Evolutionary conservation across 2,113 vertebrate genomes (phyloP).

Genomic region (Spilogale gracilis): DNA sequence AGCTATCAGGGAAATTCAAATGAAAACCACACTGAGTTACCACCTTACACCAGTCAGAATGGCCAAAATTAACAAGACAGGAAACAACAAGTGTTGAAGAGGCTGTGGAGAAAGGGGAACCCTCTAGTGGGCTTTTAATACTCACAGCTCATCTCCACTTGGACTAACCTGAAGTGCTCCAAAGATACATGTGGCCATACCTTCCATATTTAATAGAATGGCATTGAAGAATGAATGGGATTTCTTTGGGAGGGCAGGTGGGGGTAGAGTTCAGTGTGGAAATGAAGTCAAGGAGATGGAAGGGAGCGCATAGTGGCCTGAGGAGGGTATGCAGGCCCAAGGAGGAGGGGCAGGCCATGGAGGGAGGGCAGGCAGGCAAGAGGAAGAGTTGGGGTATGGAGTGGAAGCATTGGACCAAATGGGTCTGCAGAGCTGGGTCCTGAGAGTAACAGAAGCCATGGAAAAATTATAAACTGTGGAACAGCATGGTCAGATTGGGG

Average conservation of each 20-base stretch:
- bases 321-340: not conserved
- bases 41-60: too few relatives aligned
- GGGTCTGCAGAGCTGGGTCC: not conserved
- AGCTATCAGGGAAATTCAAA: too few relatives aligned
- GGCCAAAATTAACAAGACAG: too few relatives aligned
- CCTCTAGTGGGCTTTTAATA: not conserved
- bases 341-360: accelerated
- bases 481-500: not conserved
- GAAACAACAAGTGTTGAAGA: too few relatives aligned
- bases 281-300: not conserved
- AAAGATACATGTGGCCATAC: not conserved
- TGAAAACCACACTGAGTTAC: too few relatives aligned
- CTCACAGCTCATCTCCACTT: not conserved
- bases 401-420: accelerated
- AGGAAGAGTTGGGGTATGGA: accelerated
- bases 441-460: not conserved
- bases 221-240: not conserved
- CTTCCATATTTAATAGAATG: not conserved
- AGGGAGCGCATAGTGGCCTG: not conserved
- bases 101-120: too few relatives aligned
- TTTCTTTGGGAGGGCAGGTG: not conserved
- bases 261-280: not conserved
- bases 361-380: not conserved
- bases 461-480: not conserved
- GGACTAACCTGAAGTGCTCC: not conserved